phyloP scores from a whole-genome alignment of 1,140 invertebrate genomes.

The Chironomus tepperi region DNA sequence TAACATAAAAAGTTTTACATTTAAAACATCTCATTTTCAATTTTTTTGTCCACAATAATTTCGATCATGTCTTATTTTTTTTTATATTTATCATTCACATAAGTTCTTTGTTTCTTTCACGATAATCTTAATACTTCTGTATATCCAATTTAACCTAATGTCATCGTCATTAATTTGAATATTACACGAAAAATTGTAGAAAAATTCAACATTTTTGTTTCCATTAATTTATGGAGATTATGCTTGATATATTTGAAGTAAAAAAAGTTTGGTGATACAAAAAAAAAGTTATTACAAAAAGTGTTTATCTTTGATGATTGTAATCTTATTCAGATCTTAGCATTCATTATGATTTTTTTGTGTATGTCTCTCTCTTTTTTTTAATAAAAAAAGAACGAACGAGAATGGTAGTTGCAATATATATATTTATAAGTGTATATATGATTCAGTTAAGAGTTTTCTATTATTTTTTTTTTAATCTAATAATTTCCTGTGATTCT shows the following conservation, averaged over 20 bases:
- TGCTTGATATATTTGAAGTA: neutral
- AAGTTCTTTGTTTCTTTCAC: neutral
- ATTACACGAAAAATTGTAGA: neutral
- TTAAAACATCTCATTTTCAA: conserved; percentile 2
- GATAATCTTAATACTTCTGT: conserved; percentile 1
- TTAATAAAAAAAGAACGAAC: neutral
- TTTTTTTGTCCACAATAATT: neutral
- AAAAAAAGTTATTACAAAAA: neutral
- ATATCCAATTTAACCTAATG: neutral
- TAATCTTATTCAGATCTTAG: conserved; percentile 1
- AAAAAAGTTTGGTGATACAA: neutral
- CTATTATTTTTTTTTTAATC: neutral
- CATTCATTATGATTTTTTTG: neutral
- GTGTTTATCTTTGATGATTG: conserved; percentile 13
- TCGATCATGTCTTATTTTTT: neutral
- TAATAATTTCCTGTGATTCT: conserved; percentile 8
- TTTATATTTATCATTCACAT: neutral
- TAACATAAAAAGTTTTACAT: conserved; percentile 9
- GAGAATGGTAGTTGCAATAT: too few relatives aligned
- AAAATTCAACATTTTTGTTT: neutral
- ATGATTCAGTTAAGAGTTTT: neutral
- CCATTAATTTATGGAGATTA: too few relatives aligned
- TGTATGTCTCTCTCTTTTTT: neutral
- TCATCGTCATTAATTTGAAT: conserved; percentile 7
- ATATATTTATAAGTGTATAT: neutral